phyloP scores from a whole-genome alignment of 2,888 invertebrate genomes.

The Tachina grossa region DNA sequence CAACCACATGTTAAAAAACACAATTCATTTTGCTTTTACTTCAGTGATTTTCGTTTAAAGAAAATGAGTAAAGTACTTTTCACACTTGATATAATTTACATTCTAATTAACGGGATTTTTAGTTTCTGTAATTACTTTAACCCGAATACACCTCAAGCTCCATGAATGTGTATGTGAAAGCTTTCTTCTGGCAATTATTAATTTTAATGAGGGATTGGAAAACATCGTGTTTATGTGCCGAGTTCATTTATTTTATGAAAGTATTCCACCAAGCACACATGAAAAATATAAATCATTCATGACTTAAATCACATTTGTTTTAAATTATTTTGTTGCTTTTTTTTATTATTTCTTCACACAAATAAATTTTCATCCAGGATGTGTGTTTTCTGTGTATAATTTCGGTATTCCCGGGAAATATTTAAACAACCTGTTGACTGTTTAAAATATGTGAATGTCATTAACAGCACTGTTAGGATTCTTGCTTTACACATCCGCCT shows the following conservation, averaged over 20 bases:
- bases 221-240: too few relatives aligned
- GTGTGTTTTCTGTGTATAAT: background rate
- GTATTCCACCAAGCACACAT: background rate
- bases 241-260: background rate
- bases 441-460: conserved; percentile 9
- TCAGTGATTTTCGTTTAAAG: background rate
- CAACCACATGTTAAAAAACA: background rate
- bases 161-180: background rate
- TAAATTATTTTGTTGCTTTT: background rate
- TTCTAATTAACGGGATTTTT: conserved; percentile 20
- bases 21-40: conserved; percentile 5
- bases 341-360: background rate
- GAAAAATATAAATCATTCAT: background rate
- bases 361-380: background rate
- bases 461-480: conserved; percentile 35
- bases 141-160: conserved; percentile 3
- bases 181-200: background rate
- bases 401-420: conserved; percentile 28
- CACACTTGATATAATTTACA: conserved; percentile 31
- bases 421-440: conserved; percentile 76
- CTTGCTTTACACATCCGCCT: conserved; percentile 64
- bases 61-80: conserved; percentile 1
- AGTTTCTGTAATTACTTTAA: conserved; percentile 19
- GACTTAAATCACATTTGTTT: background rate
- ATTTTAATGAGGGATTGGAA: background rate